Conservation (phyloP, 1,140 invertebrate genomes). For the Brachionus manjavacas region DNA sequence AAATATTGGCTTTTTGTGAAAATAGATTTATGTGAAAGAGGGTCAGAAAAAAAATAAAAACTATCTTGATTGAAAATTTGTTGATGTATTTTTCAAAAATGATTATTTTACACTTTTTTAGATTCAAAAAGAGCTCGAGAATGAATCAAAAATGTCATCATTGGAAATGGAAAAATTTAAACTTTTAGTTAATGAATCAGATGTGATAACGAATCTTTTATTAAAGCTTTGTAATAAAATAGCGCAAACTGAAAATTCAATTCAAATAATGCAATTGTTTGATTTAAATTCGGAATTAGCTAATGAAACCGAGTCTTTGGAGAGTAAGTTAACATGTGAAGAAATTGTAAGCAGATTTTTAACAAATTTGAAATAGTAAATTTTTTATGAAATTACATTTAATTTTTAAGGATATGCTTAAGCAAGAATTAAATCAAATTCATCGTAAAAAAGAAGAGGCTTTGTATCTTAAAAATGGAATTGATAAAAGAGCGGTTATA, state of each 20-base stretch:
- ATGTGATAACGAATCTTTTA: slow-evolving; percentile 26
- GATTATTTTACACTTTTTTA: neutral
- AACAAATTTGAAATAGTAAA: neutral
- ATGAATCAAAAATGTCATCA: neutral
- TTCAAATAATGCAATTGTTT: slow-evolving; percentile 16
- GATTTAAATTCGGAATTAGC: neutral
- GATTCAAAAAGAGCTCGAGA: slow-evolving; percentile 29
- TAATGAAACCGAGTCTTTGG: neutral
- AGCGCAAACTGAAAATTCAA: slow-evolving; percentile 16
- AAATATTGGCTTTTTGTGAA: too few relatives aligned
- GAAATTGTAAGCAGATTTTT: slow-evolving; percentile 6
- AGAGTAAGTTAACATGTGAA: neutral
- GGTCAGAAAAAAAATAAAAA: neutral
- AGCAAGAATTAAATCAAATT: slow-evolving; percentile 40
- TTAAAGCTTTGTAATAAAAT: slow-evolving; percentile 32
- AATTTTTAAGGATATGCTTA: neutral
- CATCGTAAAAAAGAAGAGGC: slow-evolving; percentile 41
- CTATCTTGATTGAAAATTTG: neutral
- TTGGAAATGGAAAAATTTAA: slow-evolving; percentile 34
- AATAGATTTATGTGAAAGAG: neutral
- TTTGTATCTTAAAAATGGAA: slow-evolving; percentile 38
- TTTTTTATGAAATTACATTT: neutral
- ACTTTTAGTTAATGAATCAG: slow-evolving; percentile 9
- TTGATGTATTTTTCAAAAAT: neutral
- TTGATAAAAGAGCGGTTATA: slow-evolving; percentile 9